Evolutionary conservation across 92 coral and sea anemone species (phyloP).

Genomic region (Bergia puertoricense): DNA sequence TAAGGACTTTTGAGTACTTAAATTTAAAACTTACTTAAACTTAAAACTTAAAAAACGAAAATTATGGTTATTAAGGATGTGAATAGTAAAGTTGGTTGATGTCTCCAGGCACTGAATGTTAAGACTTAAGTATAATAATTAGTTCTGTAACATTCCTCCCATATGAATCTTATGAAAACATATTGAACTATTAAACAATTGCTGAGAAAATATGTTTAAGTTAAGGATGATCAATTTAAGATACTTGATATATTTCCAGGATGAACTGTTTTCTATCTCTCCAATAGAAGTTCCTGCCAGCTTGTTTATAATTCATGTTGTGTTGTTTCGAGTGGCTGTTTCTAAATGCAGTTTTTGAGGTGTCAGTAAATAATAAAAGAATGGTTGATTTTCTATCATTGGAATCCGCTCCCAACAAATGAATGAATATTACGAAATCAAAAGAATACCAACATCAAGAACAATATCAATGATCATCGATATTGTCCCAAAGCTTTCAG

Average conservation of each 20-base stretch:
- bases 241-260: neutral
- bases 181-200: neutral
- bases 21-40: no score
- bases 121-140: neutral
- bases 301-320: neutral
- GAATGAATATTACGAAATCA: neutral
- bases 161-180: neutral
- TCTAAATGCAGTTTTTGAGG: neutral
- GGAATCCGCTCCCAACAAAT: neutral
- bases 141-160: neutral
- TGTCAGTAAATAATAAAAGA: neutral
- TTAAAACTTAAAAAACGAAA: no score
- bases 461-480: neutral
- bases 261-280: neutral
- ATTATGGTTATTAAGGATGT: no score
- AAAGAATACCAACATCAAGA: slow-evolving; percentile 2
- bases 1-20: no score
- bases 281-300: neutral
- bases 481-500: neutral
- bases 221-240: neutral
- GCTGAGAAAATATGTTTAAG: neutral
- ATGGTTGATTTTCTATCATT: neutral
- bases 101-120: neutral
- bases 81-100: neutral
- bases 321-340: neutral